Evolutionary conservation across 37 sponge, comb jelly and placozoan genomes (phyloP).

Genomic region (Oscarella lobularis): DNA sequence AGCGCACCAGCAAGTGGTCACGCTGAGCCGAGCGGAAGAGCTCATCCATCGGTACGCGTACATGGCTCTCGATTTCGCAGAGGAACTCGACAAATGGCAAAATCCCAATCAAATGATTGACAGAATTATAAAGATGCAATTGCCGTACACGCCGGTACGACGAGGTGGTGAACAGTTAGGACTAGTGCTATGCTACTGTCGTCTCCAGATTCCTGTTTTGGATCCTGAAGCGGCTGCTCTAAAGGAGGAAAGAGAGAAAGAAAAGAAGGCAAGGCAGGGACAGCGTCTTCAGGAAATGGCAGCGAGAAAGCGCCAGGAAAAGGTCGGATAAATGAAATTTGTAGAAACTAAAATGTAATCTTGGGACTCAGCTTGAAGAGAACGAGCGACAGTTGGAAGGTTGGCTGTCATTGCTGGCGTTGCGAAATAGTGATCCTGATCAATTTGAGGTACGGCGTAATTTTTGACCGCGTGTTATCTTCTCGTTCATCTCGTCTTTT

Average conservation of each 20-base stretch:
- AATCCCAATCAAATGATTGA: neutral
- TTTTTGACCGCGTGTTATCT: too few species aligned
- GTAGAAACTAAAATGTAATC: neutral
- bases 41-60: constrained; percentile 51
- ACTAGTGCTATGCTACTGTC: neutral
- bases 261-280: constrained; percentile 45
- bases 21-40: constrained; percentile 47
- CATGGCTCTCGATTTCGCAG: constrained; percentile 44
- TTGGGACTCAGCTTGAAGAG: neutral
- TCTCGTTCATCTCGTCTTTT: too few species aligned
- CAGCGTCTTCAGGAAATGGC: constrained; percentile 54
- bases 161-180: neutral
- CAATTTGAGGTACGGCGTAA: neutral
- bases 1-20: constrained; percentile 28
- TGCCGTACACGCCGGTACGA: constrained; percentile 22
- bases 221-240: neutral
- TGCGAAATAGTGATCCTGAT: neutral
- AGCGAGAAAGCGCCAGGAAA: constrained; percentile 55
- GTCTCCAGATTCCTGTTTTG: neutral
- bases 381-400: constrained; percentile 5
- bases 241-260: constrained; percentile 53
- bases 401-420: neutral
- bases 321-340: constrained; percentile 13
- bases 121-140: constrained; percentile 27
- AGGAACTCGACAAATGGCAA: constrained; percentile 31